Percentiles rank a stretch among this genome's conserved stretches.
These are phyloP conservation scores for Gulo gulo DNA, from an alignment of 2,113 vertebrate species.

Conservation along the genomic window DNA sequence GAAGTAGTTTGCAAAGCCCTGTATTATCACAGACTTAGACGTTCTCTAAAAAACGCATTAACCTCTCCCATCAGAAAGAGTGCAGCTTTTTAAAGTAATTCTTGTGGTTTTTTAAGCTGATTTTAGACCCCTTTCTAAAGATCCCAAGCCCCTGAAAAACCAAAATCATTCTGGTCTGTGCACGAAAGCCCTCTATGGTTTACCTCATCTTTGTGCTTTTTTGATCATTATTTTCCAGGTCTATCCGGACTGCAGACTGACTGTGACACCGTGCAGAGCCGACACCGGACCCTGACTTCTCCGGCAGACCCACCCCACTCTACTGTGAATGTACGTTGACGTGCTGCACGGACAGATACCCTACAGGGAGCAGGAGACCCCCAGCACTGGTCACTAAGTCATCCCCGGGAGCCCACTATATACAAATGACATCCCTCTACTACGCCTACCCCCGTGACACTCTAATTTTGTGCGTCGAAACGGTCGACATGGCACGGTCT, in stretches of 20 bases:
- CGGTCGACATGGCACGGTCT: background rate
- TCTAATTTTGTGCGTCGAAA: rapidly evolving
- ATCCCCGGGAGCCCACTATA: background rate
- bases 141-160: background rate
- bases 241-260: background rate
- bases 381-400: too few relatives aligned
- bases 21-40: background rate
- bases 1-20: background rate
- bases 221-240: background rate
- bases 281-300: too few relatives aligned
- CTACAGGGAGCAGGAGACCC: background rate
- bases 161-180: background rate
- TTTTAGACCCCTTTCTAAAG: background rate
- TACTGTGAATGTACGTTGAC: background rate
- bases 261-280: background rate
- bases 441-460: background rate
- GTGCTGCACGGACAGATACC: background rate
- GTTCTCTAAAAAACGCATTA: background rate
- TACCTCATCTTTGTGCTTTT: background rate
- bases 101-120: background rate
- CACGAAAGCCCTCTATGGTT: background rate
- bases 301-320: background rate
- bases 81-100: background rate
- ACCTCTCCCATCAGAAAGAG: background rate
- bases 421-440: background rate